Evolutionary conservation across 2,797 vertebrate species (phyloP), one percentile per base, ranked within the genome.

Genomic region (Morelia viridis): DNA sequence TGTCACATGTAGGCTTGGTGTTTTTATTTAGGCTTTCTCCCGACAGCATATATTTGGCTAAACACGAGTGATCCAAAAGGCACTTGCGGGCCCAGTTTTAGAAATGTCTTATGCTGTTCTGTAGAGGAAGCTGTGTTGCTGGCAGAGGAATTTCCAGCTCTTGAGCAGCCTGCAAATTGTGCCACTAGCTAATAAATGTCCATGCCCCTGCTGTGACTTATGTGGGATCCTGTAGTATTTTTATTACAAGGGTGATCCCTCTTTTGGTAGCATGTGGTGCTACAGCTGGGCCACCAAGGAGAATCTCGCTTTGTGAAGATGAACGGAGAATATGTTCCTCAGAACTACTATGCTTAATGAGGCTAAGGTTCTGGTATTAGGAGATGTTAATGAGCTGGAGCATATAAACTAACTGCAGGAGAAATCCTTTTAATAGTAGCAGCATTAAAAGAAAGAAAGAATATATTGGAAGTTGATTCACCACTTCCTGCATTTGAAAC

Each of bases 361-460:
- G 96, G 96, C 96, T 91, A 94, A 94, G 95, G 96, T 96, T 97
- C 95, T 96, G 95, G 94, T 95, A 96, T 96, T 96, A 96, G 94
- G 94, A 95, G 96, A 96, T 94, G 94, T 96, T 97, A 96, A 97
- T 97, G 96, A 97, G 95, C 95, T 97, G 95, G 93, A 97, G 95
- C 96, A 93, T 85, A 97, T 96, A 95, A 96, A 96, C 96, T 97
- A 96, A 96, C 96, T 68, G 0, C 95, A 96, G 96, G 95, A 85
- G 94, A 94, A 95, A 5, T 3, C 92, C 89, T 94, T 91, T 6
- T 91, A 94, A 92, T 94, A 92, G 95, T 41, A 88, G 85, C 89
- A 91, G 9, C 0, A 17, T 90, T 0, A 57, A 92, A 87, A 96
- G 93, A 93, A 92, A 85, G 92, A 85, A 93, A 46, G 24, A 85